Conservation (phyloP, 2,888 invertebrate genomes). For the Anagyrus pseudococci region DNA sequence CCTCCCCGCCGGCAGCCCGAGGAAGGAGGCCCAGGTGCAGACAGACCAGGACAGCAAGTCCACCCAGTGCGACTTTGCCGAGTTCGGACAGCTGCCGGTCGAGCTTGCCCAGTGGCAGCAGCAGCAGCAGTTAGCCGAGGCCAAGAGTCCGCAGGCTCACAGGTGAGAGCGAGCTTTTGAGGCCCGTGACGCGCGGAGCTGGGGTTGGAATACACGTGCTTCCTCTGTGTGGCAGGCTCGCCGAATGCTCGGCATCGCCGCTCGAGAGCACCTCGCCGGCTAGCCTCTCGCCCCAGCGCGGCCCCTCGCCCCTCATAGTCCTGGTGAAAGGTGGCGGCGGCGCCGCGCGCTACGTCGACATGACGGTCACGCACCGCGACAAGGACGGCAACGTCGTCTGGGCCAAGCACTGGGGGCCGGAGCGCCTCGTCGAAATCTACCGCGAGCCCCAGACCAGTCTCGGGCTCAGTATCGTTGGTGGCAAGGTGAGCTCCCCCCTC, state of each 20-base stretch:
- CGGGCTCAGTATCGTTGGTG: slow-evolving; percentile 97
- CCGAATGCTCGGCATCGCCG: slow-evolving; percentile 38
- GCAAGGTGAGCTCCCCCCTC: slow-evolving; percentile 67
- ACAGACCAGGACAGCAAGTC: slow-evolving; percentile 53
- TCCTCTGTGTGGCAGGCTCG: slow-evolving; percentile 7
- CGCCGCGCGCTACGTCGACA: slow-evolving; percentile 42
- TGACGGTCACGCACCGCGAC: slow-evolving; percentile 60
- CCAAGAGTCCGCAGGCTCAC: too few species aligned
- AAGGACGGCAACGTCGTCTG: slow-evolving; percentile 63
- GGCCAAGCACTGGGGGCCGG: slow-evolving; percentile 85
- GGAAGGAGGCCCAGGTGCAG: slow-evolving; percentile 51
- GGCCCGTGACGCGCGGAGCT: too few species aligned
- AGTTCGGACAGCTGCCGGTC: slow-evolving; percentile 35
- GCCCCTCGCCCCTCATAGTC: slow-evolving; percentile 43
- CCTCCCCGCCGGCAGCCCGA: slow-evolving; percentile 43
- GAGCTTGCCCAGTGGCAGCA: too few species aligned
- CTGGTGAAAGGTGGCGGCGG: slow-evolving; percentile 46
- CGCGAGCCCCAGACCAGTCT: slow-evolving; percentile 81
- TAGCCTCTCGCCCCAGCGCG: slow-evolving; percentile 21
- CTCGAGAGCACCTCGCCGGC: slow-evolving; percentile 40
- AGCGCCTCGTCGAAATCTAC: slow-evolving; percentile 75
- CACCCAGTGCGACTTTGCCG: slow-evolving; percentile 51
- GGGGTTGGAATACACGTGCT: too few species aligned
- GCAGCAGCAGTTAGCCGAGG: too few species aligned
- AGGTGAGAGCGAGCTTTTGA: too few species aligned